These are phyloP conservation scores for Pinna nobilis DNA, from an alignment of 1,140 invertebrate genomes.

Conservation along the genomic window DNA sequence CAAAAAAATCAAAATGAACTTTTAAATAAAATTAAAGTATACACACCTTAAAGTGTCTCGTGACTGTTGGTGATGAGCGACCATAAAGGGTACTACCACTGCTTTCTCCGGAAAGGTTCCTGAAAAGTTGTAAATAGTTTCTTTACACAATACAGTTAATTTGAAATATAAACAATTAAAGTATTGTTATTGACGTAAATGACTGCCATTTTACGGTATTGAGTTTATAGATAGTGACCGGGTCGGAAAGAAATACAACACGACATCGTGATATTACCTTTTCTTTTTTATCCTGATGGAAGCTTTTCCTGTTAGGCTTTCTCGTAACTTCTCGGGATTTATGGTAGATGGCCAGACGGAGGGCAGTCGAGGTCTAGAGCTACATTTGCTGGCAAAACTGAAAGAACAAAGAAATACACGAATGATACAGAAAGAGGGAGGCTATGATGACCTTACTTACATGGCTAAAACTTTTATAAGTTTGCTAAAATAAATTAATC, in stretches of 20 bases:
- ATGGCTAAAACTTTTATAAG: no score
- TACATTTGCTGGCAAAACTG: slow-evolving; percentile 55
- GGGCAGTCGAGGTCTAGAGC: slow-evolving; percentile 47
- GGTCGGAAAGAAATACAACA: no score
- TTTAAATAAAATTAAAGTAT: no score
- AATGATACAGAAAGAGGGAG: no score
- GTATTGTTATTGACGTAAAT: no score
- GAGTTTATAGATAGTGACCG: no score
- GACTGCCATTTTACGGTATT: no score
- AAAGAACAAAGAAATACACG: slow-evolving; percentile 15
- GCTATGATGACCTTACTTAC: no score
- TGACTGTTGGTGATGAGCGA: slow-evolving; percentile 48
- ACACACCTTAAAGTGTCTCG: slow-evolving; percentile 57
- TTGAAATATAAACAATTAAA: no score
- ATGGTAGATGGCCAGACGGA: slow-evolving; percentile 51
- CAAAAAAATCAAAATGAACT: no score
- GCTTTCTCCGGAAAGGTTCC: slow-evolving; percentile 50
- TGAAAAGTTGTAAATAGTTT: not conserved
- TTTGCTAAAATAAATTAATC: no score
- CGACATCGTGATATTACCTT: slow-evolving; percentile 48
- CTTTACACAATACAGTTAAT: not conserved
- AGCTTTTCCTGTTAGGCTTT: slow-evolving; percentile 53
- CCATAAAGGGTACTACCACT: slow-evolving; percentile 28
- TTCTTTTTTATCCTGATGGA: slow-evolving; percentile 50
- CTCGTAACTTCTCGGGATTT: slow-evolving; percentile 43